Evolutionary conservation across 2,888 invertebrate species (phyloP).

Genomic region (Slavum lentiscoides): DNA sequence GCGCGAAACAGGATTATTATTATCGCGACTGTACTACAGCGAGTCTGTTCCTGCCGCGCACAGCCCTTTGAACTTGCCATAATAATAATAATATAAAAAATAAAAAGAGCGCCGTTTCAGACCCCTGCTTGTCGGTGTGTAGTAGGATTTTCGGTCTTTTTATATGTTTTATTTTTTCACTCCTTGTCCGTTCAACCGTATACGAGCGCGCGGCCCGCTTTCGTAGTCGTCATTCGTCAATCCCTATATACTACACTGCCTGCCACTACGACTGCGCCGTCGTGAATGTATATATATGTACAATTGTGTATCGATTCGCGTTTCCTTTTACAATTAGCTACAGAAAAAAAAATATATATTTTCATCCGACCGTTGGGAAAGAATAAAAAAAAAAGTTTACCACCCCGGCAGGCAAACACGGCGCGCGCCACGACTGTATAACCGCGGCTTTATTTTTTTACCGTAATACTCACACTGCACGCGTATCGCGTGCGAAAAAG

Average conservation of each 20-base stretch:
- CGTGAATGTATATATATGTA: no score
- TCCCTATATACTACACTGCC: background rate
- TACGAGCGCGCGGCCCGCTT: background rate
- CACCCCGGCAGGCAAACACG: background rate
- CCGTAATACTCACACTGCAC: no score
- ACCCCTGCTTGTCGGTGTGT: slow-evolving; percentile 31
- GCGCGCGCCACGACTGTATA: no score
- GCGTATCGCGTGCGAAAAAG: no score
- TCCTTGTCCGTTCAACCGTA: slow-evolving; percentile 45
- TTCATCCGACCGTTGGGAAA: slow-evolving; percentile 20
- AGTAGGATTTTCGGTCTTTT: slow-evolving; percentile 42
- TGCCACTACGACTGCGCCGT: background rate
- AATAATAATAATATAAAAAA: background rate
- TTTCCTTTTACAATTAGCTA: slow-evolving; percentile 49
- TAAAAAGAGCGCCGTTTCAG: slow-evolving; percentile 37
- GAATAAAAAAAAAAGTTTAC: background rate
- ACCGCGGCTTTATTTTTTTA: no score
- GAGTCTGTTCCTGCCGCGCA: background rate
- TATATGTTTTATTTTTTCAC: slow-evolving; percentile 25
- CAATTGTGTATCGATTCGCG: slow-evolving; percentile 32
- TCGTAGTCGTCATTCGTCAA: background rate
- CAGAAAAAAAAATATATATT: slow-evolving; percentile 20
- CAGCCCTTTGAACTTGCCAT: slow-evolving; percentile 42
- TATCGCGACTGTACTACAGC: slow-evolving; percentile 11
- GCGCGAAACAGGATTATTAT: slow-evolving; percentile 51